Percentiles rank a stretch among this genome's conserved stretches.
Conservation (phyloP, 2,797 vertebrate genomes). For the Neopelma chrysocephalum region DNA sequence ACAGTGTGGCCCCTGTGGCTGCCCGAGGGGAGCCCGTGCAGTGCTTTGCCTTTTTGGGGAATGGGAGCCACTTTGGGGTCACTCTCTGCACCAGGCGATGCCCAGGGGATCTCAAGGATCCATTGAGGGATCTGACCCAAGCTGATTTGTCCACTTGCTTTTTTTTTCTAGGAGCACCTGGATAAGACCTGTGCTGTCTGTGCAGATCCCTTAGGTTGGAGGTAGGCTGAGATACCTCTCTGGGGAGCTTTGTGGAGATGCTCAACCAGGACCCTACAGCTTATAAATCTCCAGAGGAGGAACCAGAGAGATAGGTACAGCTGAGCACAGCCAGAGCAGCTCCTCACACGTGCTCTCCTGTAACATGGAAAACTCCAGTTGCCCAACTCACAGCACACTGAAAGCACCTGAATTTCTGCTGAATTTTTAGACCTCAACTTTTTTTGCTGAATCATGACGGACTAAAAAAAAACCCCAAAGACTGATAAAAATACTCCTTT, state of each 20-base stretch:
- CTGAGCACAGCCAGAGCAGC: not conserved
- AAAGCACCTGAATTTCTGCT: not conserved
- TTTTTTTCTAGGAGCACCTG: not conserved
- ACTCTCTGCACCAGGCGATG: not conserved
- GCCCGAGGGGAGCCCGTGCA: rapidly evolving
- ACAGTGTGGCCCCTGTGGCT: not conserved
- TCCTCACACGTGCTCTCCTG: not conserved
- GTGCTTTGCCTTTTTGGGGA: not conserved
- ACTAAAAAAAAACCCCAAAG: not conserved
- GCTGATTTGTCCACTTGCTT: not conserved
- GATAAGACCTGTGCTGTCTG: not conserved
- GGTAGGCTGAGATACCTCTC: not conserved
- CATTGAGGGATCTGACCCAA: not conserved
- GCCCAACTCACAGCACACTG: not conserved
- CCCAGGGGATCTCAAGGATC: not conserved
- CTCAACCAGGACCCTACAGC: not conserved
- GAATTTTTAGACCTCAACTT: not conserved
- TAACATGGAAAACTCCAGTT: not conserved
- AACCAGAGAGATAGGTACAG: not conserved
- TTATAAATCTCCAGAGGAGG: not conserved
- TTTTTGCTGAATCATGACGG: constrained; percentile 17
- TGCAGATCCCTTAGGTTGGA: not conserved
- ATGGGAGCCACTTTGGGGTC: not conserved
- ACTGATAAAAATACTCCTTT: constrained; percentile 45
- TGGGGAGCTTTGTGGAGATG: not conserved